Percentiles rank a stretch among this genome's conserved stretches.
Conservation (phyloP, 1,140 invertebrate genomes). For the Drosophila tsacasi region DNA sequence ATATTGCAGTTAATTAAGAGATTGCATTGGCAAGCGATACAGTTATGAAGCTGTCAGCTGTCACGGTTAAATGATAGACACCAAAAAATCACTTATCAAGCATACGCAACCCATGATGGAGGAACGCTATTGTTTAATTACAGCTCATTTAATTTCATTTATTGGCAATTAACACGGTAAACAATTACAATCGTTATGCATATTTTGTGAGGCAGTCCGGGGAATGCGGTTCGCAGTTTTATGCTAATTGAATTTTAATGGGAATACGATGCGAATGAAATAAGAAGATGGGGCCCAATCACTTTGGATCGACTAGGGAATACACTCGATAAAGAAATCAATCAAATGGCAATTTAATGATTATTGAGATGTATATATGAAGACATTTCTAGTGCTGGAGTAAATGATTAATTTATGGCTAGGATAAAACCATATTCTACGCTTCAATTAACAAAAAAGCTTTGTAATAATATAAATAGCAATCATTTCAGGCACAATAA, state of each 20-base stretch:
- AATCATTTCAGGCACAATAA: too few relatives aligned
- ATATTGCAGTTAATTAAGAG: constrained; percentile 33
- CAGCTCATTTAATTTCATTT: constrained; percentile 54
- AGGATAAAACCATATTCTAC: not conserved
- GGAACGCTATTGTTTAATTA: constrained; percentile 49
- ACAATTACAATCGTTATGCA: constrained; percentile 39
- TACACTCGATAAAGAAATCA: not conserved
- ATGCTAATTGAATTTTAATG: constrained; percentile 65
- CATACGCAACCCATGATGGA: constrained; percentile 18
- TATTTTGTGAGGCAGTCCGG: constrained; percentile 30
- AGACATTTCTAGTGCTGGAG: not conserved
- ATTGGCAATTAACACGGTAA: constrained; percentile 57
- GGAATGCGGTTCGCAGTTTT: constrained; percentile 20
- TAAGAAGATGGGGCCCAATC: not conserved
- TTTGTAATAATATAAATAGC: not conserved
- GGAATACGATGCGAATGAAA: not conserved
- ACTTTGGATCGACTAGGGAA: not conserved
- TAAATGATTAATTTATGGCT: not conserved
- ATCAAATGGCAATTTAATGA: not conserved
- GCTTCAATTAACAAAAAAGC: not conserved
- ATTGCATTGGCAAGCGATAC: constrained; percentile 12
- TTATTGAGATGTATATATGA: not conserved
- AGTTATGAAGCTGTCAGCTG: constrained; percentile 32
- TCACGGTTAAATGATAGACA: constrained; percentile 17
- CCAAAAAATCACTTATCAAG: constrained; percentile 25